phyloP scores from a whole-genome alignment of 1,140 invertebrate genomes.

The Mya arenaria region DNA sequence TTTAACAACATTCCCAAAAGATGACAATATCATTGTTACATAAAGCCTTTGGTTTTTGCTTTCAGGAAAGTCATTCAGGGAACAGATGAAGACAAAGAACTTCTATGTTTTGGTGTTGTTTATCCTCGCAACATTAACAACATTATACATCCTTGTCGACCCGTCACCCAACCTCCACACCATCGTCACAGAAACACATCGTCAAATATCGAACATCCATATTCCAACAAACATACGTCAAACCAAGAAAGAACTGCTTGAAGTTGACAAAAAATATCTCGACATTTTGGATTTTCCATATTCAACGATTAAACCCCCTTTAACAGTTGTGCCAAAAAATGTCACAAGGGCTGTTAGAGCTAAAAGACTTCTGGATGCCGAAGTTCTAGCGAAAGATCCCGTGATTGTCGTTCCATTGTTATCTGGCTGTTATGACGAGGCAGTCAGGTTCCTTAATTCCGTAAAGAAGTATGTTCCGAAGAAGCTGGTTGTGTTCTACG shows the following conservation, averaged over 20 bases:
- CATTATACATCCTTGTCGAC: constrained; percentile 75
- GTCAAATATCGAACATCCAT: constrained; percentile 87
- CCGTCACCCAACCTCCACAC: constrained; percentile 84
- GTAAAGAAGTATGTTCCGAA: constrained; percentile 88
- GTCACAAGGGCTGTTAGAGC: constrained; percentile 33
- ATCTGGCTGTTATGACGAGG: constrained; percentile 69
- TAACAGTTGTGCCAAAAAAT: constrained; percentile 12
- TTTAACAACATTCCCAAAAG: no score
- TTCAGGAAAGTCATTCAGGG: constrained; percentile 55
- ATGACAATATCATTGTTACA: no score
- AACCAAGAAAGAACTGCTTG: constrained; percentile 63
- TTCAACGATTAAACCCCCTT: constrained; percentile 23
- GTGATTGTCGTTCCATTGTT: constrained; percentile 79
- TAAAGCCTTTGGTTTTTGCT: no score
- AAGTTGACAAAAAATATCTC: constrained; percentile 76
- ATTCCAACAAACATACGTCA: constrained; percentile 82
- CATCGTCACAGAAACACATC: constrained; percentile 93
- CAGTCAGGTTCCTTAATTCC: constrained; percentile 87
- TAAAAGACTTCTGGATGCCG: no score
- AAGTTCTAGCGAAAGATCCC: constrained; percentile 63
- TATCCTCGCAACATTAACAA: constrained; percentile 68
- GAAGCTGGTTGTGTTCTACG: constrained; percentile 90
- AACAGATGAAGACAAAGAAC: constrained; percentile 79
- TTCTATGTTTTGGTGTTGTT: constrained; percentile 73
- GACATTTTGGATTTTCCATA: constrained; percentile 74